Evolutionary conservation across 1,140 invertebrate genomes (phyloP).

Genomic region (Aphaenogaster floridana): DNA sequence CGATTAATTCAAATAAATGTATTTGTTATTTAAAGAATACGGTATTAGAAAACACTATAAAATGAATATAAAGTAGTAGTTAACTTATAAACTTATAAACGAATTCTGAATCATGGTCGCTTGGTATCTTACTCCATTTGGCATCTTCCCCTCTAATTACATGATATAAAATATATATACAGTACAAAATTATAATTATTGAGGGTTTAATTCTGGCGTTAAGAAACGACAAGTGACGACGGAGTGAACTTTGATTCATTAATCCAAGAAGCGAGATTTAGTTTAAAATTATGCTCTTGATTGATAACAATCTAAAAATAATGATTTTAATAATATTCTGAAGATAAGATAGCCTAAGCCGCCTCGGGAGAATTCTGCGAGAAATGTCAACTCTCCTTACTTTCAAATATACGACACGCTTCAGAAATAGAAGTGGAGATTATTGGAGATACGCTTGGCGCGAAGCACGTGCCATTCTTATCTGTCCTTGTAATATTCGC

Average conservation of each 20-base stretch:
- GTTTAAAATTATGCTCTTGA: neutral
- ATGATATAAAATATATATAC: too few relatives aligned
- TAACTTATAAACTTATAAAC: too few relatives aligned
- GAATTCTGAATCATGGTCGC: too few relatives aligned
- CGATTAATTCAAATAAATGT: too few relatives aligned
- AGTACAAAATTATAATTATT: neutral
- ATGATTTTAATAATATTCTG: neutral
- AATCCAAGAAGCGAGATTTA: neutral
- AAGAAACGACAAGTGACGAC: neutral
- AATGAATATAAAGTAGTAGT: neutral
- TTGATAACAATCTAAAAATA: neutral
- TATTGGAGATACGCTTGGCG: neutral
- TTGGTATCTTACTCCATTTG: too few relatives aligned
- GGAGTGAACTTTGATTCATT: neutral
- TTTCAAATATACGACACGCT: neutral
- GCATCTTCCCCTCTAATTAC: too few relatives aligned
- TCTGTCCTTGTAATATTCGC: neutral
- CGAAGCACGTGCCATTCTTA: conserved; percentile 20
- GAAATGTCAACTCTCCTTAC: neutral
- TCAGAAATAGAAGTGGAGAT: neutral
- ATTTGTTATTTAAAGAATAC: too few relatives aligned
- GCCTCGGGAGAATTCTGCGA: neutral
- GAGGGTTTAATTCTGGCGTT: neutral
- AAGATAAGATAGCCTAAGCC: neutral
- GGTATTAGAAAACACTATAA: neutral